Base-by-base conservation (phyloP, 2,888 invertebrate genomes). In the Xylocampa areola region DNA sequence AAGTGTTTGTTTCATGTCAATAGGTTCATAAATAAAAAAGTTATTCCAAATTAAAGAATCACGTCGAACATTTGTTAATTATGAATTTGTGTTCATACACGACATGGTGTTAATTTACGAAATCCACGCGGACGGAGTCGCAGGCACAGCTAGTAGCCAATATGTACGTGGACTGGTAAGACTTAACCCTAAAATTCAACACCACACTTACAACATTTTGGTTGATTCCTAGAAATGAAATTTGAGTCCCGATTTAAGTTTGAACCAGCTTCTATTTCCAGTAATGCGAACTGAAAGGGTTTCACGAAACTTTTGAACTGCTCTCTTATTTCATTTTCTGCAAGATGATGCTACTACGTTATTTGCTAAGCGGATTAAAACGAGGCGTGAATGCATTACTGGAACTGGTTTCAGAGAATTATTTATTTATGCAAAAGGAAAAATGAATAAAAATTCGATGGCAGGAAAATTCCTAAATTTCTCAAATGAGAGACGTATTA, bases 321-420 rank as follows among this genome's bases (percentile, higher is more conserved):
- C 30, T 48, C 50, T 73, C 63, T 40, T 53, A 70, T 73, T 70
- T 54, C 39, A 70, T 67, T 70, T 70, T 55, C 29, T 43, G 45
- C 37, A 49, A 65, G 32, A 61, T 41, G 50, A 51, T 36, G 50
- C 47, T 43, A 50, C 58, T 64, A 50, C 25, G 57, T 48, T 68
- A 68, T 68, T 58, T 52, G 25, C 16, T 64, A 64, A 68, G 33
- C 35, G 52, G 65, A 59, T 68, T 68, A 65, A 44, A 6, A 39
- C 29, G 19, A 37, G 43, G 27, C 14, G n/a, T 57, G 39, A 65
- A 65, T 65, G 55, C 36, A 64, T 50, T 59, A 60, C 33, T 32
- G 36, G 17, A 40, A 45, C 36, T 8, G 21, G 30, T 43, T 61
- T 35, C 30, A 35, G 5, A 6, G 21, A 54, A n/a, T 25, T 30